Conservation (phyloP, 2,888 invertebrate species). For the Serrognathus titanus region DNA sequence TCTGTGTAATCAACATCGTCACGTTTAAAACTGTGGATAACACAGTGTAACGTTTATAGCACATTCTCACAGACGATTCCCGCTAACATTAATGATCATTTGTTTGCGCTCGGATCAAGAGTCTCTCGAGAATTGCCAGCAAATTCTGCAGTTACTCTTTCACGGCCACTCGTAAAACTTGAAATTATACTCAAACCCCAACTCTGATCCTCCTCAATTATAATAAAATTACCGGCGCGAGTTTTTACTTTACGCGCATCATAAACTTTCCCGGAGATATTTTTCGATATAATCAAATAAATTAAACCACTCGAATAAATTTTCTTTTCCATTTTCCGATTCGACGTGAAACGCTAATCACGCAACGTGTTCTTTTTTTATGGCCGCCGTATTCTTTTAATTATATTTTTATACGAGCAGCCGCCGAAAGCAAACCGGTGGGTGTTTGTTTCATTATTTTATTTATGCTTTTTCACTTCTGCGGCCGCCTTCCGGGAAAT, state of each 20-base stretch:
- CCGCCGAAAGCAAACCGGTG: not conserved
- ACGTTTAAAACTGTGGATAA: not conserved
- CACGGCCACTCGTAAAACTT: constrained; percentile 13
- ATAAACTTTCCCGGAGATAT: not conserved
- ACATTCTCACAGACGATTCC: constrained; percentile 6
- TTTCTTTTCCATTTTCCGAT: not conserved
- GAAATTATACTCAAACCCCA: constrained; percentile 7
- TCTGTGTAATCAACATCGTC: not conserved
- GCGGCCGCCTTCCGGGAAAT: constrained; percentile 3
- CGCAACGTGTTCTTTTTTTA: not conserved
- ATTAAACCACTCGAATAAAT: not conserved
- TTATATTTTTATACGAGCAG: not conserved
- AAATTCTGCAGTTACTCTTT: constrained; percentile 7
- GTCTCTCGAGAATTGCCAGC: constrained; percentile 6
- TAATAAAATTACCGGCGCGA: constrained; percentile 12
- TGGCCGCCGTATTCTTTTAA: too few relatives aligned
- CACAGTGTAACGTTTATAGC: constrained; percentile 11
- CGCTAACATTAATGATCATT: constrained; percentile 16
- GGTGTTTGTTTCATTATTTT: not conserved
- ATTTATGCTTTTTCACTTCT: constrained; percentile 1
- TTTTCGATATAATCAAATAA: not conserved
- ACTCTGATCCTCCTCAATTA: constrained; percentile 10
- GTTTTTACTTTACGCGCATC: constrained; percentile 2
- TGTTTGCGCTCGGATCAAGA: constrained; percentile 14
- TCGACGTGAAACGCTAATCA: not conserved